Evolutionary conservation across 2,888 invertebrate genomes (phyloP).

Genomic region (Athetis lepigone): DNA sequence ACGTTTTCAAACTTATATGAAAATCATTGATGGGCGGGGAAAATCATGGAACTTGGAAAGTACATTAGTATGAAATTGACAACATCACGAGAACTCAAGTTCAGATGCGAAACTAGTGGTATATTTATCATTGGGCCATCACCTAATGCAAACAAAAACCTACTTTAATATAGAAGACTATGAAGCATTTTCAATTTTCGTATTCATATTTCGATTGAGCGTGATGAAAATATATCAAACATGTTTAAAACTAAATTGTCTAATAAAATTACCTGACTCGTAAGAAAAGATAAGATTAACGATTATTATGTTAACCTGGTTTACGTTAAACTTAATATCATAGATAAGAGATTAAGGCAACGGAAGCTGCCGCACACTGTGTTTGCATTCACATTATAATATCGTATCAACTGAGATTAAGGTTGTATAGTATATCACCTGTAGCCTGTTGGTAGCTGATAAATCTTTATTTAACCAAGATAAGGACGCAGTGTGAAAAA

Average conservation of each 20-base stretch:
- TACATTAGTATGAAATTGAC: no score
- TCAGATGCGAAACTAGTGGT: no score
- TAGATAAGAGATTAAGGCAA: conserved; percentile 84
- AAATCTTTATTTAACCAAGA: conserved; percentile 84
- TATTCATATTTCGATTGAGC: background rate
- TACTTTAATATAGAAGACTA: no score
- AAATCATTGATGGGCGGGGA: no score
- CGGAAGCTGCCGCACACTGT: conserved; percentile 86
- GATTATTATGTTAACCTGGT: conserved; percentile 74
- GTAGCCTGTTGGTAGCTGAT: conserved; percentile 81
- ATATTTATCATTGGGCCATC: no score
- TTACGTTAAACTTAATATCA: conserved; percentile 69
- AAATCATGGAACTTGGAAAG: no score
- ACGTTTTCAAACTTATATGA: no score
- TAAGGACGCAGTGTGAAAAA: conserved; percentile 76
- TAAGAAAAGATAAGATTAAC: conserved; percentile 67
- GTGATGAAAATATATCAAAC: background rate
- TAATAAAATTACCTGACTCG: conserved; percentile 38
- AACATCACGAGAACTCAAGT: no score
- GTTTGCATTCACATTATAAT: conserved; percentile 82
- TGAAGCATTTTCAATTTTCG: background rate
- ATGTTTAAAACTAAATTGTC: conserved; percentile 9
- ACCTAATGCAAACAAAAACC: no score
- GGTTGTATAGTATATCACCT: conserved; percentile 84
- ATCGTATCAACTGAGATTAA: conserved; percentile 85